These are phyloP conservation scores for Falco rusticolus DNA, from an alignment of 2,797 vertebrate species.

Conservation along the genomic window DNA sequence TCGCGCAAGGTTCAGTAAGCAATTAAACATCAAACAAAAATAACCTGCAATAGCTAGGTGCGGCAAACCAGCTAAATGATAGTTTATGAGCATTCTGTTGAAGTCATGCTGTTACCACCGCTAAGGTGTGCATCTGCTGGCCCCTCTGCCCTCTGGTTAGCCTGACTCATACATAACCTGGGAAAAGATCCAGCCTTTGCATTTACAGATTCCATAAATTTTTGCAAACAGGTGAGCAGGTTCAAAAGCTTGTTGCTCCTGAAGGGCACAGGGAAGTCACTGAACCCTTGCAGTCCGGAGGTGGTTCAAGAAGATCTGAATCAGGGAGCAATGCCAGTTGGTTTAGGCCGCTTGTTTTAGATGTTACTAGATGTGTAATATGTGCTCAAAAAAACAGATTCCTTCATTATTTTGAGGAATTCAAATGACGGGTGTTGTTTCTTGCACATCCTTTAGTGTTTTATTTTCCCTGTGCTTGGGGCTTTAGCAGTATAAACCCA, in stretches of 20 bases:
- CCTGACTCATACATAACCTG: not conserved
- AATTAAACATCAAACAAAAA: constrained; percentile 48
- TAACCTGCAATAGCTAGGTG: not conserved
- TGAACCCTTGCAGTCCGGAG: not conserved
- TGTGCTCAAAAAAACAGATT: rapidly evolving
- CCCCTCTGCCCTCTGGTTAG: not conserved
- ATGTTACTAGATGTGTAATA: not conserved
- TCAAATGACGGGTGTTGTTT: not conserved
- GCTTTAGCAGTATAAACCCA: not conserved
- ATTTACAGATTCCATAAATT: not conserved
- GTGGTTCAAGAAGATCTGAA: not conserved
- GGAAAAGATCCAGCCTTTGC: not conserved
- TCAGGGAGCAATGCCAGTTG: not conserved
- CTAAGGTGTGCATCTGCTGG: not conserved
- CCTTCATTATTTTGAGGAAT: not conserved
- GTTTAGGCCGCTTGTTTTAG: not conserved
- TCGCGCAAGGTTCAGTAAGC: constrained; percentile 18
- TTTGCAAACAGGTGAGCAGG: not conserved
- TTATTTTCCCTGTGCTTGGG: not conserved
- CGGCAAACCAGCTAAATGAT: not conserved
- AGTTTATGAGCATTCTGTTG: not conserved
- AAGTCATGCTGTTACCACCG: not conserved
- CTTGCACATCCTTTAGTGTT: not conserved
- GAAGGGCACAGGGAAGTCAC: not conserved
- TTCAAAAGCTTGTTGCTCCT: not conserved